These are phyloP conservation scores for Sarcophilus harrisii DNA, from an alignment of 2,797 vertebrate genomes.

Conservation along the genomic window DNA sequence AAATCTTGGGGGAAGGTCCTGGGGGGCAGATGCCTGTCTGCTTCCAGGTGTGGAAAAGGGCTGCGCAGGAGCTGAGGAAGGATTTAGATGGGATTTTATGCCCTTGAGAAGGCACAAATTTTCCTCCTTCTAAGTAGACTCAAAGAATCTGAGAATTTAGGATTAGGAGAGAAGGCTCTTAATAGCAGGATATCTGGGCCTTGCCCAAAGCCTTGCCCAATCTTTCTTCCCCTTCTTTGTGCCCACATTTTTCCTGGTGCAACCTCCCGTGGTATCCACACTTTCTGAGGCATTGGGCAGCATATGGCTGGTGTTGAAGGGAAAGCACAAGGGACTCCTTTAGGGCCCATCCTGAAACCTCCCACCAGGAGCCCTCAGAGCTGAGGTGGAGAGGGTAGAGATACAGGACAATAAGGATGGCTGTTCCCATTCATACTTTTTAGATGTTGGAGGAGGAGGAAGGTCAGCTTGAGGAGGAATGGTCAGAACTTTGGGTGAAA, in stretches of 20 bases:
- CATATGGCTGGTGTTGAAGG: too few relatives aligned
- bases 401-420: not conserved
- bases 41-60: too few relatives aligned
- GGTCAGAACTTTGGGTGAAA: not conserved
- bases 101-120: too few relatives aligned
- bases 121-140: not conserved
- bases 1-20: too few relatives aligned
- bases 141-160: not conserved
- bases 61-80: too few relatives aligned
- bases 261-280: not conserved
- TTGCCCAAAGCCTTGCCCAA: not conserved
- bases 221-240: not conserved
- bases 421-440: not conserved
- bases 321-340: too few relatives aligned
- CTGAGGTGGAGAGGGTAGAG: too few relatives aligned
- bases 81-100: too few relatives aligned
- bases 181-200: not conserved
- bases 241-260: not conserved
- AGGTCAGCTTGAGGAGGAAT: not conserved
- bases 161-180: not conserved
- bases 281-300: too few relatives aligned
- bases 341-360: too few relatives aligned
- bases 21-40: too few relatives aligned
- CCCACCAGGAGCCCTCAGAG: too few relatives aligned
- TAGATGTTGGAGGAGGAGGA: not conserved